These are phyloP conservation scores for Microctonus hyperodae DNA, from an alignment of 2,888 invertebrate genomes.

Conservation along the genomic window DNA sequence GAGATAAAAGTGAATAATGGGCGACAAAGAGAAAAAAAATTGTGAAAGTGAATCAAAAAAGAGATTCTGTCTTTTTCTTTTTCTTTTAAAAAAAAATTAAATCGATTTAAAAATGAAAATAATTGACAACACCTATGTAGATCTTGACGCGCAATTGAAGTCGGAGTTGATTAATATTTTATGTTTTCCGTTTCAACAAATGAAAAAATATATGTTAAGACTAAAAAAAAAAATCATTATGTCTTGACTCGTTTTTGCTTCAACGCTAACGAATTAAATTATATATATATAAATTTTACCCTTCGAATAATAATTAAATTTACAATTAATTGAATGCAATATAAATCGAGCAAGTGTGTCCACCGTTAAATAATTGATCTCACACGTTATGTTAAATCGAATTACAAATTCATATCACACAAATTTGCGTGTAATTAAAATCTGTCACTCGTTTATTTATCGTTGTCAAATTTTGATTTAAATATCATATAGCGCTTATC, in stretches of 20 bases:
- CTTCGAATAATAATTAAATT: neutral
- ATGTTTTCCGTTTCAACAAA: constrained; percentile 51
- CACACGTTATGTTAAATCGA: constrained; percentile 55
- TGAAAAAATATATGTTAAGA: constrained; percentile 42
- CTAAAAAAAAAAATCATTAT: constrained; percentile 27
- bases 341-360: constrained; percentile 49
- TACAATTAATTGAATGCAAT: constrained; percentile 13
- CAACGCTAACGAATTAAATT: neutral
- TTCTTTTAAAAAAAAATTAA: constrained; percentile 42
- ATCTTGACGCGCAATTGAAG: constrained; percentile 45
- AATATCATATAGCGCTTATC: constrained; percentile 47
- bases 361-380: constrained; percentile 55
- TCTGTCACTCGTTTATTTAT: neutral
- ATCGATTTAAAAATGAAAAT: constrained; percentile 35
- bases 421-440: constrained; percentile 35
- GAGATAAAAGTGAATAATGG: neutral
- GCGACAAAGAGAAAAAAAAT: constrained; percentile 11
- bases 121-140: constrained; percentile 33
- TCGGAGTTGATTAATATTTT: constrained; percentile 47
- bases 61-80: constrained; percentile 37
- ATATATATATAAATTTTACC: neutral
- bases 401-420: constrained; percentile 41
- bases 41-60: constrained; percentile 13
- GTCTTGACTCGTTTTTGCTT: neutral
- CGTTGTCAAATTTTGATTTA: constrained; percentile 1